Evolutionary conservation across 1,140 invertebrate species (phyloP), one percentile per base, ranked within the genome.

Genomic region (Hylaeus volcanicus): DNA sequence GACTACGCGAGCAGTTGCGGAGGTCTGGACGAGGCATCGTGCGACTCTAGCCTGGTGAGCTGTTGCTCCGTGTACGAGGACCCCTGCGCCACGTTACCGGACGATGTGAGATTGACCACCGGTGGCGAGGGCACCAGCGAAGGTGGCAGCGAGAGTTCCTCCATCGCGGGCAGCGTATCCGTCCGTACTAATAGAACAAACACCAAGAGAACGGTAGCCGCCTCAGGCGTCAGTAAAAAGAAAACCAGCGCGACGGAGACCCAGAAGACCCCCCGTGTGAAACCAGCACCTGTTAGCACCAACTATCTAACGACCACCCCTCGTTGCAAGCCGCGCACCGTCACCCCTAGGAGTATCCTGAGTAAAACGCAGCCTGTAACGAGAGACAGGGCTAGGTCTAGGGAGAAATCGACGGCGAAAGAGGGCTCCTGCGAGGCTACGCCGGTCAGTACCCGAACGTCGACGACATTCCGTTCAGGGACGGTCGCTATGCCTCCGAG

Each of bases 61-160:
- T 97, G 95, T 89, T 96, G 94, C 83, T 97, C 96, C 2, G 96
- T 96, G 8, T 96, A 95, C 85, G 95, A 95, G 68, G 94, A 95
- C 71, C 93, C 94, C 0, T 95, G 94, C 79, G 94, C 94, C 51
- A 93, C 94, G 4, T 74, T 95, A 37, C 93, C 94, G 1, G 93
- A 94, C 72, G 94, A 93, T 45, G 91, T 93, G 11, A 88, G 93
- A 41, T 83, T 93, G 4, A 93, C 92, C 58, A 87, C 92, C 89
- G 82, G 93, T 37, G 94, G 94, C 3, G 94, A 95, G 80, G 94
- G 94, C 12, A 95, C 95, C 39, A 96, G 95, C 85, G 95, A 96
- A 80, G 95, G 95, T 79, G 96, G 96, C 37, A 96, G 96, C 83
- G 96, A 97, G 88, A 96, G 96, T 89, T 96, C 96, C 0, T 96